Conservation (phyloP, 2,113 vertebrate genomes). For the Colinus virginianus region DNA sequence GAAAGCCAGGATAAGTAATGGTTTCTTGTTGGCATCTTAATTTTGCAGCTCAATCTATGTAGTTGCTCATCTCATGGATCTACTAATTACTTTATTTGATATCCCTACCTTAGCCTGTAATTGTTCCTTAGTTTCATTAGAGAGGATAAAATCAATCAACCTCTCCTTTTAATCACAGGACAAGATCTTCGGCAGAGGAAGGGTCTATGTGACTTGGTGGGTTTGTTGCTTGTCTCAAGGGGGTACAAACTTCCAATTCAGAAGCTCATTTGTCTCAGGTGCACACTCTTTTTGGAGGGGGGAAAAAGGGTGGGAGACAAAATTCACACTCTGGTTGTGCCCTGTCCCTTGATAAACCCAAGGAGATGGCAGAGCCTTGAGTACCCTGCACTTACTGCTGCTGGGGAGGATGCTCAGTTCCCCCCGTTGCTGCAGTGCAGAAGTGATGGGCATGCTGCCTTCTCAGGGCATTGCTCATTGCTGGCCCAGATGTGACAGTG, state of each 20-base stretch:
- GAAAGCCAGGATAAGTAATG: constrained; percentile 58
- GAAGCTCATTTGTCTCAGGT: neutral
- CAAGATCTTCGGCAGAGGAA: neutral
- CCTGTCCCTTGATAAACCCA: neutral
- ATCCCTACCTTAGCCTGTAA: constrained; percentile 14
- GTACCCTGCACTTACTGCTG: accelerated
- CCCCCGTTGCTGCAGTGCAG: accelerated
- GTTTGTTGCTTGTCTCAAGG: neutral
- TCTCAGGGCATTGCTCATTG: accelerated
- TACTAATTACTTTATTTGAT: constrained; percentile 63
- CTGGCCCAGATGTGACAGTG: neutral
- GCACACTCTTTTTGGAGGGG: neutral
- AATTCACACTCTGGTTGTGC: neutral
- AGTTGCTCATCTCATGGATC: constrained; percentile 36
- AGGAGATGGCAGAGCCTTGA: accelerated
- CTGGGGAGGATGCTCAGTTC: neutral
- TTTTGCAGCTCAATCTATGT: constrained; percentile 50
- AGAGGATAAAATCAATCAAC: constrained; percentile 19
- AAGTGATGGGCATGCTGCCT: accelerated
- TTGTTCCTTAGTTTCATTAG: constrained; percentile 48
- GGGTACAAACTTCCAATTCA: neutral
- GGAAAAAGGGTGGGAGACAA: accelerated
- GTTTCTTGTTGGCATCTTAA: constrained; percentile 38
- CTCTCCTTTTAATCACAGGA: neutral
- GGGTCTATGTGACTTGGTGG: neutral